Conservation (phyloP, 2,797 vertebrate genomes). For the Trachurus trachurus region DNA sequence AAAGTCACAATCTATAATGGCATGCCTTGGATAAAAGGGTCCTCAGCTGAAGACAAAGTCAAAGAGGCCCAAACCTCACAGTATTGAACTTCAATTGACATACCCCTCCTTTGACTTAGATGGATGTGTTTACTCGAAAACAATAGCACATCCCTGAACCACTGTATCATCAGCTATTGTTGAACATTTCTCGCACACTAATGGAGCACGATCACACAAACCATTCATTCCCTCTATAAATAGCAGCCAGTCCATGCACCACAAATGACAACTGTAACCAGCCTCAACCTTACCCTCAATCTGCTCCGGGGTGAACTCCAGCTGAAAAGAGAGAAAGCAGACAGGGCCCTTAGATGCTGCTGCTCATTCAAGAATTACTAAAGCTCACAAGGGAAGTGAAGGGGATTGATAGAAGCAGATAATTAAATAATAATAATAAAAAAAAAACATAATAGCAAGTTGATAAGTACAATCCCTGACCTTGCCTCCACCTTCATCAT, state of each 20-base stretch:
- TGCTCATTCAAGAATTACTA: background rate
- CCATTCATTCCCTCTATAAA: constrained; percentile 56
- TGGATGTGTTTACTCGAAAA: constrained; percentile 33
- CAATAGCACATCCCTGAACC: constrained; percentile 21
- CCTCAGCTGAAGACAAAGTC: background rate
- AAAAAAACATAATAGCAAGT: background rate
- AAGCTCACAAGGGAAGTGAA: background rate
- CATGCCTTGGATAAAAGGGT: constrained; percentile 8
- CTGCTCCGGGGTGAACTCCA: constrained; percentile 88
- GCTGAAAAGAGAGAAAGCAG: constrained; percentile 72
- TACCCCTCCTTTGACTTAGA: background rate
- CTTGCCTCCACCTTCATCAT: background rate
- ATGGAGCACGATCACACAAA: constrained; percentile 40
- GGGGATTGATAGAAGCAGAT: background rate
- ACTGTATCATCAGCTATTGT: constrained; percentile 52
- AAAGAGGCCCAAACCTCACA: background rate
- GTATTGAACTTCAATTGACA: background rate
- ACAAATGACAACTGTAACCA: constrained; percentile 41
- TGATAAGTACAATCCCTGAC: background rate
- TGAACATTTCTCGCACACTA: constrained; percentile 46
- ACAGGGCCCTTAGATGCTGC: constrained; percentile 30
- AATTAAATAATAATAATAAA: too few relatives aligned
- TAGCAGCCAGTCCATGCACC: constrained; percentile 46
- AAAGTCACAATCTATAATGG: constrained; percentile 1
- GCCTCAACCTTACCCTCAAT: constrained; percentile 83